Conservation (phyloP, 2,113 vertebrate species). For the human region DNA sequence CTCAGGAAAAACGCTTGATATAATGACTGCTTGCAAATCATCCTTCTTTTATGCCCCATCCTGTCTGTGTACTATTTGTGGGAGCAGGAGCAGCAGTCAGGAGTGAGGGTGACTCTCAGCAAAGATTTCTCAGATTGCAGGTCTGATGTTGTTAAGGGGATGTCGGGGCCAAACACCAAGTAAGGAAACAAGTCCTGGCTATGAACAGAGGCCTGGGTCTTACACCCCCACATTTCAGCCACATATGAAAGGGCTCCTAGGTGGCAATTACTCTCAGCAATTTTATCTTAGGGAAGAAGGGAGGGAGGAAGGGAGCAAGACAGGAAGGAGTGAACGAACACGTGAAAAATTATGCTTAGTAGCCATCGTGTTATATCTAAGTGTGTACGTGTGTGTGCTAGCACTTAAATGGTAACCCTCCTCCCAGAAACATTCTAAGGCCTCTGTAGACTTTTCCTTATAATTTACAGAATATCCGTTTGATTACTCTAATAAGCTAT, state of each 20-base stretch:
- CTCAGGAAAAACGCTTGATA: accelerated
- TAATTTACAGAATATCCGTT: not conserved
- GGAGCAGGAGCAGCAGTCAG: not conserved
- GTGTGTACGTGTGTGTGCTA: not conserved
- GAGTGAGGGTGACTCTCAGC: not conserved
- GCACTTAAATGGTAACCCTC: not conserved
- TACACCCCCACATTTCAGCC: not conserved
- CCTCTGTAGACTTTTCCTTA: not conserved
- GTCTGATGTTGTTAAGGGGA: not conserved
- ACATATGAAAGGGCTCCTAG: accelerated
- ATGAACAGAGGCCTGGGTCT: not conserved
- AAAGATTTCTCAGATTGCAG: not conserved
- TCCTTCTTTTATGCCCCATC: not conserved
- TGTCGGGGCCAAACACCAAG: not conserved
- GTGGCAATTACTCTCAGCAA: not conserved
- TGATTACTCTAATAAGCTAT: not conserved
- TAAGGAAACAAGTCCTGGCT: too few species aligned
- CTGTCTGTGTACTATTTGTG: not conserved
- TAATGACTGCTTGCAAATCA: not conserved
- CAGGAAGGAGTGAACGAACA: not conserved
- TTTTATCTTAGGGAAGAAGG: not conserved
- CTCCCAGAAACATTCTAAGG: not conserved
- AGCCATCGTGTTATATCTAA: not conserved
- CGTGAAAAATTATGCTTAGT: accelerated
- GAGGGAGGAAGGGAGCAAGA: too few species aligned